Conservation (phyloP, 2,113 vertebrate genomes). For the Thalassoma bifasciatum region DNA sequence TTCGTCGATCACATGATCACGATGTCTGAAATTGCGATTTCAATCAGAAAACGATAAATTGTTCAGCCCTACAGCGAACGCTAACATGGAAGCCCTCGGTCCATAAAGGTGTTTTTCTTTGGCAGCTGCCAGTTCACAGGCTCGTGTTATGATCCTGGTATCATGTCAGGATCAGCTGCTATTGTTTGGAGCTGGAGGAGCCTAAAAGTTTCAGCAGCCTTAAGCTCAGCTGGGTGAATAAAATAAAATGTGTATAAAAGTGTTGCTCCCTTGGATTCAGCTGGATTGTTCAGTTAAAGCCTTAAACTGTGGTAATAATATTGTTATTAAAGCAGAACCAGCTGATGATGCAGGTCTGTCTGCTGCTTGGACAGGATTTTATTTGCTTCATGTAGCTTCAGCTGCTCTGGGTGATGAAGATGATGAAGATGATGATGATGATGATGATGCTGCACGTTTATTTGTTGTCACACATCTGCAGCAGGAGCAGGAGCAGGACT, state of each 20-base stretch:
- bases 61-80: too few relatives aligned
- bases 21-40: too few relatives aligned
- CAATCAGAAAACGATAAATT: too few relatives aligned
- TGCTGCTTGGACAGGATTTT: neutral
- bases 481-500: neutral
- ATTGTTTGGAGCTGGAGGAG: neutral
- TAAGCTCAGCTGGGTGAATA: slow-evolving; percentile 15
- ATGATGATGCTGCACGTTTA: neutral
- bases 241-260: neutral
- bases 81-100: too few relatives aligned
- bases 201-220: slow-evolving; percentile 37
- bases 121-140: neutral
- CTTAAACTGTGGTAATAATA: neutral
- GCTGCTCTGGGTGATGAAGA: neutral
- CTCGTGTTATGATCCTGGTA: neutral
- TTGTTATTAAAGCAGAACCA: neutral
- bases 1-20: too few relatives aligned
- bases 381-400: too few relatives aligned
- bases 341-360: neutral
- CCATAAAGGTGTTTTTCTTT: too few relatives aligned
- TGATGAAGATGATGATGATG: slow-evolving; percentile 11
- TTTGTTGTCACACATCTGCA: slow-evolving; percentile 13
- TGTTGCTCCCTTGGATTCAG: neutral
- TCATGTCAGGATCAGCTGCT: neutral
- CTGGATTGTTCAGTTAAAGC: neutral